Evolutionary conservation across 2,888 invertebrate genomes (phyloP).

Genomic region (Drosophila melanosoma): DNA sequence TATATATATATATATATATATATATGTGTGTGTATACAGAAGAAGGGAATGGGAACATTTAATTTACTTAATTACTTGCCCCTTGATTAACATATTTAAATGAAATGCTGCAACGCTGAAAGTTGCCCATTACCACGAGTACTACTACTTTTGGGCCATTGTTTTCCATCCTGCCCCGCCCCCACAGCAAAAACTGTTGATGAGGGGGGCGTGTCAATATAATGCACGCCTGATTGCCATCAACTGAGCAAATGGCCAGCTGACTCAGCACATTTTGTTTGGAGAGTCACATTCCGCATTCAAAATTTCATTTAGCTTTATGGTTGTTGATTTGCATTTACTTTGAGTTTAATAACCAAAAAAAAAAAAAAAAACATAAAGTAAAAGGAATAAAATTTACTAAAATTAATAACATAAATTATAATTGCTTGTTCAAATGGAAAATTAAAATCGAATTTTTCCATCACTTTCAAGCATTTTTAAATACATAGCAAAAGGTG

Average conservation of each 20-base stretch:
- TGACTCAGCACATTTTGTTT: slow-evolving; percentile 41
- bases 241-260: slow-evolving; percentile 10
- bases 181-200: not conserved
- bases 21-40: not conserved
- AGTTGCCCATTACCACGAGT: not conserved
- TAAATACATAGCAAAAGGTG: not conserved
- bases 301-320: not conserved
- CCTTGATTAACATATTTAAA: slow-evolving; percentile 74
- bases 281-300: slow-evolving; percentile 15
- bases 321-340: not conserved
- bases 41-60: slow-evolving; percentile 58
- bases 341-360: not conserved
- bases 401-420: not conserved
- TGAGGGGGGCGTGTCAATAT: slow-evolving; percentile 58
- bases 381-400: not conserved
- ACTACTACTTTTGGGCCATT: slow-evolving; percentile 2
- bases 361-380: too few species aligned
- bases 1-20: not conserved
- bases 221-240: slow-evolving; percentile 53
- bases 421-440: not conserved
- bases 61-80: slow-evolving; percentile 78
- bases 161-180: not conserved
- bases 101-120: slow-evolving; percentile 59
- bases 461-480: not conserved
- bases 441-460: not conserved